A percentile compares a stretch with the other conserved stretches of the same genome.
phyloP scores from a whole-genome alignment of 2,888 invertebrate genomes.

The Rotaria macrura region DNA sequence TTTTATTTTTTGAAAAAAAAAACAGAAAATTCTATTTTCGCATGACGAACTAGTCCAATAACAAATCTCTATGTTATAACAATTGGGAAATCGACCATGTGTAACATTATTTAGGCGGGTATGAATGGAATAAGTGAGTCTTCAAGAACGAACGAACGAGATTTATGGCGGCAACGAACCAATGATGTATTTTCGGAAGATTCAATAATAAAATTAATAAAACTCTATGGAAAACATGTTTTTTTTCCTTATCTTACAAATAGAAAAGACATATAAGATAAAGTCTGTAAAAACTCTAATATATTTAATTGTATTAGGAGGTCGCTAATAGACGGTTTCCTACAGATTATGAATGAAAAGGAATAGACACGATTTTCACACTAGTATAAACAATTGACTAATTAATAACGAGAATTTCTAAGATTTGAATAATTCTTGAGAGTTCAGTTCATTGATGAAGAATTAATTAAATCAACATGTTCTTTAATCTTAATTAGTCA shows the following conservation, averaged over 20 bases:
- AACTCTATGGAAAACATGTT: neutral
- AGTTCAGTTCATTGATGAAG: neutral
- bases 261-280: neutral
- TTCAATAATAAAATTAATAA: neutral
- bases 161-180: neutral
- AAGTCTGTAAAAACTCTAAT: neutral
- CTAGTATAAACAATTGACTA: too few relatives aligned
- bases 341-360: too few relatives aligned
- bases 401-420: too few relatives aligned
- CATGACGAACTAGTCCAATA: neutral
- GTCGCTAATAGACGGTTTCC: constrained; percentile 5
- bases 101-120: neutral
- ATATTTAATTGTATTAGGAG: neutral
- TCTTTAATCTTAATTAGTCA: neutral
- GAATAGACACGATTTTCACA: too few relatives aligned
- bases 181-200: neutral
- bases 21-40: neutral
- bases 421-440: neutral
- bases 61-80: neutral
- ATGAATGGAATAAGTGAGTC: neutral
- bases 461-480: neutral
- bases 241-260: neutral
- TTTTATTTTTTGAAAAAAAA: neutral
- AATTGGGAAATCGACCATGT: neutral
- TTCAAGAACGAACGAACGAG: neutral